Evolutionary conservation across 2,797 vertebrate species (phyloP), one percentile per base, ranked within the genome.

Genomic region (Oophaga sylvatica): DNA sequence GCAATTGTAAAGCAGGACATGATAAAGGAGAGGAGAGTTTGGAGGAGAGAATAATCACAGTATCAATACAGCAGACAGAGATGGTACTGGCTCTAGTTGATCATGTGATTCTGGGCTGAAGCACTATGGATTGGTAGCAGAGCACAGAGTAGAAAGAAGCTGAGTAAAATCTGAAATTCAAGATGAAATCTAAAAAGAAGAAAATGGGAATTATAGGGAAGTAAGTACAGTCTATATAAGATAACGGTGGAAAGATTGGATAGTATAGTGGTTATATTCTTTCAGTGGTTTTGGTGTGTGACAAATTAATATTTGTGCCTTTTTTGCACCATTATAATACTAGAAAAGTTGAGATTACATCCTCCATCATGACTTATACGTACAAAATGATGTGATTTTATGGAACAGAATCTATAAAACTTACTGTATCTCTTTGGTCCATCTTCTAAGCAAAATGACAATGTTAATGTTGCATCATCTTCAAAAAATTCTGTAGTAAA

Each of bases 361-460:
- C 26, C 10, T 2, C 22, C 62, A 65, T 41, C 15, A 45, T 73
- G 70, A 6, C 70, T 9, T 19, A 68, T 31, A 68, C 13, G 15
- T 70, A 70, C 31, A 16, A 29, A 71, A 71, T 35, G 7, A 16
- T 29, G 26, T 26, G 48, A 41, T 41, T 41, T 41, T 41, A 41
- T 41, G 35, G 35, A 41, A 5, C 2, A 31, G 3, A 26, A 8
- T 26, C 26, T 56, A 26, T n/a, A 5, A 29, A 16, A 91, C 98
- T 98, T 98, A 99, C 98, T 99, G 96, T 99, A 99, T 97, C 98
- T 97, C 97, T 99, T 99, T 97, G 98, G 98, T 97, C 98, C 98
- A 90, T 99, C 98, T 96, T 99, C 98, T 92, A 99, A 97, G 94
- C 98, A 99, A 97, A 99, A 99, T 91, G 98, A 99, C 91, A 99